phyloP scores from a whole-genome alignment of 2,113 vertebrate genomes.

The Pitta sordida region DNA sequence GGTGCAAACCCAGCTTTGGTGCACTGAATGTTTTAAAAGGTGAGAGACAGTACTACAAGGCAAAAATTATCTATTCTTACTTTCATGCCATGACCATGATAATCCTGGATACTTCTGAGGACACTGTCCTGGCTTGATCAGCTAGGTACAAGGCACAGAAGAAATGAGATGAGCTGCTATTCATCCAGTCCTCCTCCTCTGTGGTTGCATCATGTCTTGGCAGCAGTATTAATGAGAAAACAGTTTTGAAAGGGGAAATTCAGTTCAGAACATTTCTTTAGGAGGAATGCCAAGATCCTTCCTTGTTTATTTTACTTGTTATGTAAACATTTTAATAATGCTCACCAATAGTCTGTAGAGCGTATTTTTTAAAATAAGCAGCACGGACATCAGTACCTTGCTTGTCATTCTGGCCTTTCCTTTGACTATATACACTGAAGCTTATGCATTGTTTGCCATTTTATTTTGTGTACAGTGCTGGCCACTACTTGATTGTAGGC shows the following conservation, averaged over 20 bases:
- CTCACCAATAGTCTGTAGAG: conserved; percentile 11
- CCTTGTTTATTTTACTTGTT: conserved; percentile 25
- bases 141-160: neutral
- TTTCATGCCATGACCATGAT: neutral
- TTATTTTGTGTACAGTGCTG: neutral
- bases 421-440: neutral
- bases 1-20: neutral
- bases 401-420: neutral
- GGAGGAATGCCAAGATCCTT: conserved; percentile 30
- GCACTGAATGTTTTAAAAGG: neutral
- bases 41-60: neutral
- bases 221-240: conserved; percentile 16
- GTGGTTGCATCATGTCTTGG: neutral
- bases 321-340: conserved; percentile 20
- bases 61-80: neutral
- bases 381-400: neutral
- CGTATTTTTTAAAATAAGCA: neutral
- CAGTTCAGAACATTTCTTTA: conserved; percentile 3
- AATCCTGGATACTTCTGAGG: neutral
- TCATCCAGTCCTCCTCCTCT: neutral
- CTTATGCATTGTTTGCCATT: neutral
- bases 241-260: conserved; percentile 33
- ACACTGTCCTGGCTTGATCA: neutral
- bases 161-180: rapidly evolving
- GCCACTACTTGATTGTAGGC: neutral